Evolutionary conservation across 2,113 vertebrate genomes (phyloP).

Genomic region (Burhinus oedicnemus): DNA sequence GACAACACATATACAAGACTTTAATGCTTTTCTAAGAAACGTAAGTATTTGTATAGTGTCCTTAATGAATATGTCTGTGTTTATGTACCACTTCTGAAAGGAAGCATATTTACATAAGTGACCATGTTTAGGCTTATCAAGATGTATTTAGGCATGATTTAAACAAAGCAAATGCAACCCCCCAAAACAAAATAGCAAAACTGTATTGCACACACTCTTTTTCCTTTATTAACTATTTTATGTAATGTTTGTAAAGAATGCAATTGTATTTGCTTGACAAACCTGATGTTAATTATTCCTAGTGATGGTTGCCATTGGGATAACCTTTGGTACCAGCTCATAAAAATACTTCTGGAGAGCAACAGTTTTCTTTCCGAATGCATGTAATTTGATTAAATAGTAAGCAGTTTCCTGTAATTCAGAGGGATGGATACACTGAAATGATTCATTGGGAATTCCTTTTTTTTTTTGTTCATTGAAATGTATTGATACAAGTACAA

Average conservation of each 20-base stretch:
- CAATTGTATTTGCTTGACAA: neutral
- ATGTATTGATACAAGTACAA: neutral
- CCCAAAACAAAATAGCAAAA: neutral
- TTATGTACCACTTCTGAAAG: neutral
- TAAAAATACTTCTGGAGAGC: neutral
- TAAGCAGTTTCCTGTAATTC: neutral
- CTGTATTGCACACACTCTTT: rapidly evolving
- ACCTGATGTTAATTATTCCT: neutral
- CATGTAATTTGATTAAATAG: neutral
- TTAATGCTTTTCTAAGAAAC: neutral
- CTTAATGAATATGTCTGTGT: neutral
- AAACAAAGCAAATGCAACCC: neutral
- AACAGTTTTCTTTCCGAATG: neutral
- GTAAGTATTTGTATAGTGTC: neutral
- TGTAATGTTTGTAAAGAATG: neutral
- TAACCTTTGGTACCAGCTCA: neutral
- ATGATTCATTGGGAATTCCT: neutral
- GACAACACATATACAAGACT: neutral
- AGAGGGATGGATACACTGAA: neutral
- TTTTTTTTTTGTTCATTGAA: neutral
- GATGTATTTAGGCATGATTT: neutral
- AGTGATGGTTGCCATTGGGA: neutral
- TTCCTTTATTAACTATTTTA: neutral
- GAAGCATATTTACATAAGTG: neutral
- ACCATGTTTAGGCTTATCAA: neutral